A percentile compares a stretch with the other conserved stretches of the same genome.
These are phyloP conservation scores for Heloderma charlesbogerti DNA, from an alignment of 2,113 vertebrate species.

Conservation along the genomic window DNA sequence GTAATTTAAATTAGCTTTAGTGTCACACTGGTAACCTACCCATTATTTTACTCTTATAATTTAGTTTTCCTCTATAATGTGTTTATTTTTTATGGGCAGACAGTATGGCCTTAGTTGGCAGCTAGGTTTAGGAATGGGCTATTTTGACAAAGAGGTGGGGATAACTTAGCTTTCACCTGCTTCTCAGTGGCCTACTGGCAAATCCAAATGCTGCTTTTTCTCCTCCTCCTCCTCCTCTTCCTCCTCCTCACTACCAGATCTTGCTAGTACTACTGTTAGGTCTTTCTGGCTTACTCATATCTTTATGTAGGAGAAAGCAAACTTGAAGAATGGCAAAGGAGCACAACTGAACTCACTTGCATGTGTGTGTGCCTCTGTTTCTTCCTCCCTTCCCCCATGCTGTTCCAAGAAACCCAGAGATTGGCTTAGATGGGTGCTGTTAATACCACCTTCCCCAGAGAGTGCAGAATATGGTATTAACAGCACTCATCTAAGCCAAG, in stretches of 20 bases:
- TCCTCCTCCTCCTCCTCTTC: not conserved
- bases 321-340: not conserved
- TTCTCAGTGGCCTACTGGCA: not conserved
- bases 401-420: not conserved
- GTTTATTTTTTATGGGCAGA: too few relatives aligned
- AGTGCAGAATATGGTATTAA: not conserved
- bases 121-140: not conserved
- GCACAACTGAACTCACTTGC: not conserved
- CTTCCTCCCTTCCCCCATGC: not conserved
- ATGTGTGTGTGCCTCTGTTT: not conserved
- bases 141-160: not conserved
- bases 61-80: too few relatives aligned
- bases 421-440: too few relatives aligned
- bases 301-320: not conserved
- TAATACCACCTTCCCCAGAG: too few relatives aligned
- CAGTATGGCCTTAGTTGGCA: not conserved
- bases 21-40: too few relatives aligned
- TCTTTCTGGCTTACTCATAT: not conserved
- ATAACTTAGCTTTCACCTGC: not conserved
- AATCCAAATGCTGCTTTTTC: not conserved
- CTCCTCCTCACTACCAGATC: not conserved
- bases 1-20: too few relatives aligned
- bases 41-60: too few relatives aligned
- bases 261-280: not conserved
- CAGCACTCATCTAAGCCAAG: not conserved